A percentile compares a stretch with the other conserved stretches of the same genome.
phyloP scores from a whole-genome alignment of 2,888 invertebrate species.

The Cephus pulcher region DNA sequence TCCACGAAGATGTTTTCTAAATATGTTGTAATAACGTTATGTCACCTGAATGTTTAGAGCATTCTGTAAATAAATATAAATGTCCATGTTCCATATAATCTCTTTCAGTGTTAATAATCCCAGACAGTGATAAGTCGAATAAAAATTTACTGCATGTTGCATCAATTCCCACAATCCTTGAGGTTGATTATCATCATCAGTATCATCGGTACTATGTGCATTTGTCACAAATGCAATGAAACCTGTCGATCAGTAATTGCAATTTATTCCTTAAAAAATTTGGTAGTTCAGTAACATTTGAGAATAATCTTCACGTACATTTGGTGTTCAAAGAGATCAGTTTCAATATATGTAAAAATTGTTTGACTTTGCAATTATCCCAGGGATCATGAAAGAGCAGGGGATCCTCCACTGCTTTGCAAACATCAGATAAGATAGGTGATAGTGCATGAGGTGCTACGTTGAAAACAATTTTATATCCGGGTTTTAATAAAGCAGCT shows the following conservation, averaged over 20 bases:
- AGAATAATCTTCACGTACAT: constrained; percentile 42
- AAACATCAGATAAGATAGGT: constrained; percentile 52
- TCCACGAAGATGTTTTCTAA: background rate
- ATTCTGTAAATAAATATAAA: constrained; percentile 47
- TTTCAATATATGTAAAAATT: constrained; percentile 54
- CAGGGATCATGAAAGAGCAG: constrained; percentile 57
- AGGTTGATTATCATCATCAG: constrained; percentile 48
- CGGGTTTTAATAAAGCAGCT: constrained; percentile 49
- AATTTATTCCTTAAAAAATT: constrained; percentile 8
- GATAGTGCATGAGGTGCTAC: constrained; percentile 58
- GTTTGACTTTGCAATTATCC: constrained; percentile 43
- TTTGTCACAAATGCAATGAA: constrained; percentile 53
- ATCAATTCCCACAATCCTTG: constrained; percentile 50
- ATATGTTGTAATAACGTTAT: background rate
- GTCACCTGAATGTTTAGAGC: constrained; percentile 54
- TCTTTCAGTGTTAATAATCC: constrained; percentile 52
- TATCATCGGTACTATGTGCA: constrained; percentile 32
- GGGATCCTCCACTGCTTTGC: constrained; percentile 49
- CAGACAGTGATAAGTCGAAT: constrained; percentile 56
- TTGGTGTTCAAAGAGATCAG: constrained; percentile 57
- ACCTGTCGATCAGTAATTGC: constrained; percentile 37
- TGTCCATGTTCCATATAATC: constrained; percentile 59
- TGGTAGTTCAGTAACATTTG: background rate
- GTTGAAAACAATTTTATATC: constrained; percentile 44
- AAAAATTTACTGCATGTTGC: constrained; percentile 42